A percentile compares a stretch with the other conserved stretches of the same genome.
These are phyloP conservation scores for Meteorus sp. DNA, from an alignment of 1,140 invertebrate species.

Conservation along the genomic window DNA sequence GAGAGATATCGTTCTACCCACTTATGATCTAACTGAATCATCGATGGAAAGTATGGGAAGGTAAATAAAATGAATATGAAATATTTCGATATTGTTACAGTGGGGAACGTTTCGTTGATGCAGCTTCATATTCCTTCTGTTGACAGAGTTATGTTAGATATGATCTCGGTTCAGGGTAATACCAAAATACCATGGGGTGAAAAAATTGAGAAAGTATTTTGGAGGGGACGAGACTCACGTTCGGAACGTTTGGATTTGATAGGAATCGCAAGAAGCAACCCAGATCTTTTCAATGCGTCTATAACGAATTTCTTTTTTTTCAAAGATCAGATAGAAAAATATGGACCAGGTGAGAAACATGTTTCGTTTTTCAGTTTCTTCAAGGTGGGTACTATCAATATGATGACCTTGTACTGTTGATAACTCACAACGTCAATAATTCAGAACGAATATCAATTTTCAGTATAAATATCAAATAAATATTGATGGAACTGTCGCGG, in stretches of 20 bases:
- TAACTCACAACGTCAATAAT: conserved; percentile 21
- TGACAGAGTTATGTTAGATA: conserved; percentile 82
- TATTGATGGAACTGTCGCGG: conserved; percentile 94
- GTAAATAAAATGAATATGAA: conserved; percentile 54
- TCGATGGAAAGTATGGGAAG: conserved; percentile 88
- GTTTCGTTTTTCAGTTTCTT: conserved; percentile 95
- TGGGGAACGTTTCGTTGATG: conserved; percentile 1
- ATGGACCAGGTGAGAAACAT: conserved; percentile 82
- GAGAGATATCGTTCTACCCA: conserved; percentile 90
- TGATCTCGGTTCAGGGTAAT: conserved; percentile 86
- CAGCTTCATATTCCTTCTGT: conserved; percentile 2
- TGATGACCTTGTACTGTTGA: neutral
- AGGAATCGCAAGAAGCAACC: conserved; percentile 74
- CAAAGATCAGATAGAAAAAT: conserved; percentile 78
- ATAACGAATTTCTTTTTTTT: conserved; percentile 98
- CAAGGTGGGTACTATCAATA: conserved; percentile 70
- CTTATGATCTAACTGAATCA: conserved; percentile 93
- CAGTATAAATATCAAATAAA: conserved; percentile 96
- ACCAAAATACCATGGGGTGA: conserved; percentile 72
- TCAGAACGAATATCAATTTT: conserved; percentile 43
- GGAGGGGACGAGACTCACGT: conserved; percentile 89
- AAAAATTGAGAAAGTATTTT: conserved; percentile 81
- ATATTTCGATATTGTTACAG: conserved; percentile 11
- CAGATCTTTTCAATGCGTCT: conserved; percentile 86
- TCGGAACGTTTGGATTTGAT: conserved; percentile 82